Conservation (phyloP, 2,888 invertebrate species). For the Cantharis rufa region DNA sequence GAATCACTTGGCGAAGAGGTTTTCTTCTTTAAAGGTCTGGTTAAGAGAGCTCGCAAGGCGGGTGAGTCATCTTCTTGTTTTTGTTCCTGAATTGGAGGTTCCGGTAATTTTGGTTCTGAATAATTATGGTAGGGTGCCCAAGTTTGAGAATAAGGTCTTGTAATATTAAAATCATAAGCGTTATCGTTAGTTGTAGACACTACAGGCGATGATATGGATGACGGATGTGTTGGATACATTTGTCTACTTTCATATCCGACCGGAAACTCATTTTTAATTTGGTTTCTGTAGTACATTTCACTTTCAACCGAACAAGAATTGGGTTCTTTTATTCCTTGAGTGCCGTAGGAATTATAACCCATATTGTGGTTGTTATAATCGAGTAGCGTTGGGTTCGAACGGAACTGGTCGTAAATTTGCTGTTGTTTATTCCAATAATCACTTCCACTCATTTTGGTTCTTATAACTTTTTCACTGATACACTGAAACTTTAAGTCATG, state of each 20-base stretch:
- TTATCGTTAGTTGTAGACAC: not conserved
- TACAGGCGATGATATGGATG: not conserved
- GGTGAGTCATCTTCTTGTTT: constrained; percentile 49
- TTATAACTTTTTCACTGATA: not conserved
- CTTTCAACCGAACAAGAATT: constrained; percentile 11
- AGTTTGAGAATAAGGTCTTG: constrained; percentile 1
- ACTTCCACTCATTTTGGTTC: constrained; percentile 47
- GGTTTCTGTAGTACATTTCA: not conserved
- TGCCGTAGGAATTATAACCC: constrained; percentile 9
- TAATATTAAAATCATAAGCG: constrained; percentile 1
- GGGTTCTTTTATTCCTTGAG: not conserved
- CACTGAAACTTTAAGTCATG: not conserved
- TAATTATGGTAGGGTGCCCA: constrained; percentile 8
- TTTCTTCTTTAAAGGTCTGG: constrained; percentile 53
- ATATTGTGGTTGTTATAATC: constrained; percentile 7
- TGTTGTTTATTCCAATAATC: constrained; percentile 47
- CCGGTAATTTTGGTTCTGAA: not conserved
- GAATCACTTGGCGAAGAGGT: constrained; percentile 32
- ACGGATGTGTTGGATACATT: not conserved
- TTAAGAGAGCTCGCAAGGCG: constrained; percentile 64
- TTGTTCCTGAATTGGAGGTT: not conserved
- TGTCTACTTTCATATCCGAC: not conserved
- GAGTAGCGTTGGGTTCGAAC: constrained; percentile 5
- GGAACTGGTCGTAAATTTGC: constrained; percentile 21
- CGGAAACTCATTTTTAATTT: constrained; percentile 10